Evolutionary conservation across 1,140 invertebrate genomes (phyloP), one percentile per base, ranked within the genome.

Genomic region (Chrysomallon squamiferum): DNA sequence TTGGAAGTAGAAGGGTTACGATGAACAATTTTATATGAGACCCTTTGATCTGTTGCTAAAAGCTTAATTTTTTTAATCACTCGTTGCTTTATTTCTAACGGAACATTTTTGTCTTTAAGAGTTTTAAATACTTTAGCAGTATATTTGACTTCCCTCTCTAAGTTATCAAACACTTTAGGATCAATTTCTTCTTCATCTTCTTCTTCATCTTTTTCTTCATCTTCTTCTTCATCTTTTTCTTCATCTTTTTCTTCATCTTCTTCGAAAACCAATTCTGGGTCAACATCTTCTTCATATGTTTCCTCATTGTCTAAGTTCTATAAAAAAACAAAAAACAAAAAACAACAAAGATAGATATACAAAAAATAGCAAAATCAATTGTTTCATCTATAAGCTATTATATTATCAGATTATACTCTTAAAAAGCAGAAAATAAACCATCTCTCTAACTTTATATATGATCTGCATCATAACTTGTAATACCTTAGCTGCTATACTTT

Each of bases 91-190:
- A 80, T 35, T 15, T 67, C 61, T 2, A 65, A 43, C 9, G 69
- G 38, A 9, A 82, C 65, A 38, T 73, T 64, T 57, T 78, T 74
- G 38, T 78, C 66, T n/a, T 69, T 56, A 47, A 79, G 62, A 11
- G 69, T 70, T 56, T 73, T 78, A 76, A 74, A 79, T 11, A 79
- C 77, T 29, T 79, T 73, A 38, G 73, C 68, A 18, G 81, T 83
- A 62, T 80, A 83, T 59, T 82, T 79, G 7, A 83, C 74, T 47
- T 83, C 80, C 81, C 81, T 82, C 29, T 75, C 78, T 33, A 81
- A 66, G 60, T 75, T 77, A 33, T 81, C 79, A 74, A 81, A 79
- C 1, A 52, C 62, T 58, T 54, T 41, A 25, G 66, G 50, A 63
- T 71, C 61, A 18, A 70, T 61, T 25, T 71, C 68, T 25, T 69